These are phyloP conservation scores for Bembecia ichneumoniformis DNA, from an alignment of 2,888 invertebrate genomes.

Conservation along the genomic window DNA sequence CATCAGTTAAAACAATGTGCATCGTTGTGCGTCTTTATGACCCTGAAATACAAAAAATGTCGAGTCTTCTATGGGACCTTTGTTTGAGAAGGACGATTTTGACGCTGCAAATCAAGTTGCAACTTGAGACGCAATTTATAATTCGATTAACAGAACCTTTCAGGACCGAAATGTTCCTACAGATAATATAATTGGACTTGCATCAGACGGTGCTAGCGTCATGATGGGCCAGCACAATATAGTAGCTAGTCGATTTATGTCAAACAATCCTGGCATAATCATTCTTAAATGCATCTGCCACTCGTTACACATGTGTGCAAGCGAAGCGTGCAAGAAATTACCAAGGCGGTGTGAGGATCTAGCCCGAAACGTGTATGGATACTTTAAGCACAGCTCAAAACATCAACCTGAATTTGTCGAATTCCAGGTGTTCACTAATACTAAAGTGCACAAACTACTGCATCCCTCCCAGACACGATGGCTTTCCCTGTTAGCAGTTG, in stretches of 20 bases:
- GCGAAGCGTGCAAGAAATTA: background rate
- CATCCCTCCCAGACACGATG: slow-evolving; percentile 10
- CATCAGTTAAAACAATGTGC: background rate
- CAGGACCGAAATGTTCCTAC: background rate
- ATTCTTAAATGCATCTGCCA: background rate
- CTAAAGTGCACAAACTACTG: slow-evolving; percentile 5
- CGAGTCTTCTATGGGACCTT: background rate
- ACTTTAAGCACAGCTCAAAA: slow-evolving; percentile 14
- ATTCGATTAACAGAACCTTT: background rate
- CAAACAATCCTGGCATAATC: background rate
- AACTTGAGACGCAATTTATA: background rate
- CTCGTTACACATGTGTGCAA: background rate
- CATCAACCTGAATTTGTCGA: slow-evolving; percentile 7
- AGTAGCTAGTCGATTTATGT: background rate
- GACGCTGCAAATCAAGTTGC: background rate
- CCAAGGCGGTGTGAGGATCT: slow-evolving; percentile 9
- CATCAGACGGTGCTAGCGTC: background rate
- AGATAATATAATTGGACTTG: background rate
- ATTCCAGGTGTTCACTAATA: slow-evolving; percentile 3
- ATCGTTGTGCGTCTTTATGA: background rate
- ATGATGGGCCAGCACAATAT: background rate
- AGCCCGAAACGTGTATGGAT: slow-evolving; percentile 12
- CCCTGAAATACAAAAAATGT: background rate
- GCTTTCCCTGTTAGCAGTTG: slow-evolving; percentile 7
- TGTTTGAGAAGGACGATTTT: background rate